Conservation (phyloP, 2,888 invertebrate genomes). For the Petrolisthes cinctipes region DNA sequence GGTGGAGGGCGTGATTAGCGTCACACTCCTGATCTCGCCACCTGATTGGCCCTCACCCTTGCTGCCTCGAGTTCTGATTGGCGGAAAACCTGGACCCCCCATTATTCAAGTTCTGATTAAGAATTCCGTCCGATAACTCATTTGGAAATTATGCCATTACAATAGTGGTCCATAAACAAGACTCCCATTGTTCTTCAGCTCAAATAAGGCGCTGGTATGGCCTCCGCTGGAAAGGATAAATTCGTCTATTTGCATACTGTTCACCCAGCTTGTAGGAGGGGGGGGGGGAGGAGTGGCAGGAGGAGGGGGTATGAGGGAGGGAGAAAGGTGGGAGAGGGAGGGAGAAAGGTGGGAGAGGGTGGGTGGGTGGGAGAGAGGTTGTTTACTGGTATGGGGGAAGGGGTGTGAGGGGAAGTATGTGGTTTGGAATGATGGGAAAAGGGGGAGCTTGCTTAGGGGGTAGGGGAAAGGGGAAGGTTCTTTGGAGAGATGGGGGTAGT, state of each 20-base stretch:
- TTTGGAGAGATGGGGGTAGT: not conserved
- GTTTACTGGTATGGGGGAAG: not conserved
- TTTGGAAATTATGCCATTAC: constrained; percentile 59
- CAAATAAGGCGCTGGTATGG: constrained; percentile 55
- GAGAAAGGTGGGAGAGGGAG: not conserved
- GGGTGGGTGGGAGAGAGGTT: not conserved
- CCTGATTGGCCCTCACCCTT: constrained; percentile 33
- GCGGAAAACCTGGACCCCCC: constrained; percentile 25
- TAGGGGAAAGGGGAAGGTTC: not conserved
- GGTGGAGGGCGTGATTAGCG: constrained; percentile 21
- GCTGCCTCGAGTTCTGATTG: constrained; percentile 27
- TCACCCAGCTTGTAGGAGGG: constrained; percentile 27
- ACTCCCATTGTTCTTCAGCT: constrained; percentile 49
- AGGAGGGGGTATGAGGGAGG: not conserved
- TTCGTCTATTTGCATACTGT: constrained; percentile 55
- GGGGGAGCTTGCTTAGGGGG: not conserved
- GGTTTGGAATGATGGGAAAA: not conserved
- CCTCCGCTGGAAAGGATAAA: constrained; percentile 33
- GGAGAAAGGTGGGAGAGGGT: not conserved
- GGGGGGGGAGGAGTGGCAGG: not conserved
- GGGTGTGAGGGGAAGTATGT: not conserved
- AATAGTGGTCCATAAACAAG: constrained; percentile 55
- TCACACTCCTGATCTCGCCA: constrained; percentile 1
- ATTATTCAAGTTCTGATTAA: constrained; percentile 55
- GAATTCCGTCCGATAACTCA: constrained; percentile 60